These are phyloP conservation scores for Eumerus sabulonum DNA, from an alignment of 2,888 invertebrate genomes.

Conservation along the genomic window DNA sequence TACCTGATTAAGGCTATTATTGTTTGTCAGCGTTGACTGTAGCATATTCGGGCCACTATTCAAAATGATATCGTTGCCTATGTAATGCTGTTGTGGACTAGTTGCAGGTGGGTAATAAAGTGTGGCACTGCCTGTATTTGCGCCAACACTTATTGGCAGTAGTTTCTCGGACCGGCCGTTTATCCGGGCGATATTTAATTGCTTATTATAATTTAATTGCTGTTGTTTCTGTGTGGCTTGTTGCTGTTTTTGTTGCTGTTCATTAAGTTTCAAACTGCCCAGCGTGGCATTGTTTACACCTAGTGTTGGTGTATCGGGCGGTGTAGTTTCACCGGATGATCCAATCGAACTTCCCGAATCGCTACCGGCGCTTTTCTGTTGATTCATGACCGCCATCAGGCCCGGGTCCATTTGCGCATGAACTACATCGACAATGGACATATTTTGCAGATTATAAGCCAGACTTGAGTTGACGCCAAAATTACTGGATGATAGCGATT, in stretches of 20 bases:
- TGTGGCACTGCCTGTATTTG: slow-evolving; percentile 65
- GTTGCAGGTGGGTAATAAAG: slow-evolving; percentile 65
- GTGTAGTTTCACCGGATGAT: slow-evolving; percentile 77
- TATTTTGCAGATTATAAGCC: slow-evolving; percentile 75
- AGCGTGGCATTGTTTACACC: slow-evolving; percentile 69
- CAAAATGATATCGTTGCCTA: slow-evolving; percentile 70
- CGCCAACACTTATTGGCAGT: slow-evolving; percentile 72
- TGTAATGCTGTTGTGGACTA: slow-evolving; percentile 70
- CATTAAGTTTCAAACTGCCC: slow-evolving; percentile 42
- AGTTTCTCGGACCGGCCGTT: slow-evolving; percentile 76
- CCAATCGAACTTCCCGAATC: slow-evolving; percentile 79
- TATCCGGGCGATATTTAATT: slow-evolving; percentile 74
- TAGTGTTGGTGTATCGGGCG: slow-evolving; percentile 78
- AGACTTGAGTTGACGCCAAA: slow-evolving; percentile 72
- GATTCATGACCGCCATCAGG: slow-evolving; percentile 72
- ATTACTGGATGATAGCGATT: slow-evolving; percentile 71
- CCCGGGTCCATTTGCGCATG: slow-evolving; percentile 69
- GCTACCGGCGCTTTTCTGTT: slow-evolving; percentile 76
- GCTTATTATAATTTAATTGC: slow-evolving; percentile 76
- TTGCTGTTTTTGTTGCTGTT: slow-evolving; percentile 69
- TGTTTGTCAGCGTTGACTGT: slow-evolving; percentile 70
- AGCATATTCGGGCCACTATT: slow-evolving; percentile 68
- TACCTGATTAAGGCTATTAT: slow-evolving; percentile 68
- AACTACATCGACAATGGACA: slow-evolving; percentile 72
- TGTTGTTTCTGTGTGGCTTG: slow-evolving; percentile 69